phyloP scores from a whole-genome alignment of 2,888 invertebrate genomes.

The Tenthredo notha region DNA sequence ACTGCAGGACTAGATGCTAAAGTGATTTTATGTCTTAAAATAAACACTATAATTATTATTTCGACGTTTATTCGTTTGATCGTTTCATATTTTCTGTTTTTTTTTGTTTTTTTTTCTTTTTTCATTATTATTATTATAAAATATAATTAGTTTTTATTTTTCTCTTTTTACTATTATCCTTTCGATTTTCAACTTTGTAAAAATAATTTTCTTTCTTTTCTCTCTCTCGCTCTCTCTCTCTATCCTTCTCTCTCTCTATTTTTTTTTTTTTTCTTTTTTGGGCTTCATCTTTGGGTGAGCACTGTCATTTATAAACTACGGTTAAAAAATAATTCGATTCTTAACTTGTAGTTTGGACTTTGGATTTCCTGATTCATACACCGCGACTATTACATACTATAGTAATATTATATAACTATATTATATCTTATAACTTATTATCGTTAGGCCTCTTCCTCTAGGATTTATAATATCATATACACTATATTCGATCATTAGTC shows the following conservation, averaged over 20 bases:
- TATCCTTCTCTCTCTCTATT: neutral
- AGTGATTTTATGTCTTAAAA: constrained; percentile 15
- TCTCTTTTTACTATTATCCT: constrained; percentile 55
- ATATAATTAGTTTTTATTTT: constrained; percentile 60
- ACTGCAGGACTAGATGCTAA: constrained; percentile 43
- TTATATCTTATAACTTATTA: neutral
- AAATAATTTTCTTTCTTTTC: constrained; percentile 55
- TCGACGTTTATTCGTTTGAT: constrained; percentile 7
- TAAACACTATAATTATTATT: neutral
- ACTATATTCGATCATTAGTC: neutral
- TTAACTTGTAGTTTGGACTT: constrained; percentile 49
- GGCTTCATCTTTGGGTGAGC: constrained; percentile 74
- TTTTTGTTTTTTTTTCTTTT: constrained; percentile 56
- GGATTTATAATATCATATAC: neutral
- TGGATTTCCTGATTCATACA: constrained; percentile 43
- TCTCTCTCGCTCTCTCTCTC: constrained; percentile 42
- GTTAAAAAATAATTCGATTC: constrained; percentile 48
- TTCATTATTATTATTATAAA: constrained; percentile 52
- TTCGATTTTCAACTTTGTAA: constrained; percentile 52
- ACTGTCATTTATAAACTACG: constrained; percentile 58
- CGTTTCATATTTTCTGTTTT: neutral
- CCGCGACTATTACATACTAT: constrained; percentile 4
- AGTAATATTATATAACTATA: neutral
- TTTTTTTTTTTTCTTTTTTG: constrained; percentile 64
- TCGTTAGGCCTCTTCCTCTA: constrained; percentile 12